Percentiles rank a stretch among this genome's conserved stretches.
Conservation (phyloP, 2,888 invertebrate species). For the Hirudinaria manillensis region DNA sequence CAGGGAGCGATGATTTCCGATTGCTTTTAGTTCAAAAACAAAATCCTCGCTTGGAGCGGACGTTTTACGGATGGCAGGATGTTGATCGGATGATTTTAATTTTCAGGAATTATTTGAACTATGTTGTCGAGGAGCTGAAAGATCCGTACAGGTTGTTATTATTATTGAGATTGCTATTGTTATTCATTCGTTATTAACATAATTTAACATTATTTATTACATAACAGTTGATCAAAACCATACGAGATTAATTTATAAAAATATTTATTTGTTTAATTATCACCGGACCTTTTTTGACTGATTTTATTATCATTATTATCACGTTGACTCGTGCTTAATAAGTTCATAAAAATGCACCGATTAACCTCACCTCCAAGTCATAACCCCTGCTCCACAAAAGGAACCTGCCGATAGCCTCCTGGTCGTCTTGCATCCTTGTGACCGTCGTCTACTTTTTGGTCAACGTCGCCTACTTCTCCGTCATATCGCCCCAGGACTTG, state of each 20-base stretch:
- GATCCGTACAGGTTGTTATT: constrained; percentile 66
- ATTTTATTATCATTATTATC: background rate
- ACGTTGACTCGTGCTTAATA: no score
- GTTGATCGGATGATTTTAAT: background rate
- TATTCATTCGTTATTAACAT: background rate
- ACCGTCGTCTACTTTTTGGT: constrained; percentile 82
- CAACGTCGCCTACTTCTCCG: constrained; percentile 84
- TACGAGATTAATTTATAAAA: no score
- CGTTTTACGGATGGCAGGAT: constrained; percentile 5
- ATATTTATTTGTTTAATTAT: background rate
- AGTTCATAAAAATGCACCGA: no score
- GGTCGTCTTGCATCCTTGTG: constrained; percentile 84
- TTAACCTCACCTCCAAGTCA: no score
- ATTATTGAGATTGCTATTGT: background rate
- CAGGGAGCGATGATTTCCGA: background rate
- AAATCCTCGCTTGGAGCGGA: no score
- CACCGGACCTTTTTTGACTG: background rate
- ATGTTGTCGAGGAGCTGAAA: constrained; percentile 86
- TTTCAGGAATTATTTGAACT: constrained; percentile 74
- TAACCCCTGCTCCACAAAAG: constrained; percentile 54
- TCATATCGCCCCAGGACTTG: constrained; percentile 75
- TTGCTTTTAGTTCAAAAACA: background rate
- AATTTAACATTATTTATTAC: background rate
- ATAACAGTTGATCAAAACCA: no score
- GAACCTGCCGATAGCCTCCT: constrained; percentile 84